These are phyloP conservation scores for Sceloporus undulatus DNA, from an alignment of 2,113 vertebrate species.

Conservation along the genomic window DNA sequence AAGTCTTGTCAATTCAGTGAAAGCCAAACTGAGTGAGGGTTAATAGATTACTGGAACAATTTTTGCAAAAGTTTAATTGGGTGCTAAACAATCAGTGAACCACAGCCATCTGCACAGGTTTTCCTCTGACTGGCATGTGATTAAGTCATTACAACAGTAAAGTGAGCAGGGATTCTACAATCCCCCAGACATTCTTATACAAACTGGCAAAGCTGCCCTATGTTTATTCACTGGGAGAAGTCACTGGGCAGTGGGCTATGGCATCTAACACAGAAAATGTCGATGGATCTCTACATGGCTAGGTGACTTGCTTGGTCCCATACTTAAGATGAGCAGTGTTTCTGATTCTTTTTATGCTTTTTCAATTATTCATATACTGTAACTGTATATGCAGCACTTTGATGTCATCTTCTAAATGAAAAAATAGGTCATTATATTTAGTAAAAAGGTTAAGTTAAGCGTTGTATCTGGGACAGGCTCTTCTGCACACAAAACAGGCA, in stretches of 20 bases:
- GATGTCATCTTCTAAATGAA: background rate
- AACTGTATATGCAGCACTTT: background rate
- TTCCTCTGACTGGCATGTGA: background rate
- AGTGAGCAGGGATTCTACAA: background rate
- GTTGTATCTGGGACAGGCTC: background rate
- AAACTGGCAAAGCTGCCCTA: background rate
- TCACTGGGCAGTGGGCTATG: background rate
- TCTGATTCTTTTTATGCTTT: background rate
- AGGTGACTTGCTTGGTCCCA: background rate
- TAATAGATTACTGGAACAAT: background rate
- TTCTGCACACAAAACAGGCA: background rate
- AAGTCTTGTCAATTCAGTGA: background rate
- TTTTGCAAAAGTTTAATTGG: background rate
- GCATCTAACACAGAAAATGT: background rate
- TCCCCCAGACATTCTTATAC: background rate
- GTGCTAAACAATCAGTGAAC: background rate
- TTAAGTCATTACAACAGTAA: background rate
- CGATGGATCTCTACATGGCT: background rate
- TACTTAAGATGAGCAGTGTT: background rate
- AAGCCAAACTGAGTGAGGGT: background rate
- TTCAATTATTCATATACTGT: conserved; percentile 15
- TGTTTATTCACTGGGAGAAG: background rate
- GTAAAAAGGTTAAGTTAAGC: background rate
- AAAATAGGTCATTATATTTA: conserved; percentile 27
- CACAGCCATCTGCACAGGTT: background rate